Evolutionary conservation across 2,888 invertebrate species (phyloP).

Genomic region (Ormyrus labotus): DNA sequence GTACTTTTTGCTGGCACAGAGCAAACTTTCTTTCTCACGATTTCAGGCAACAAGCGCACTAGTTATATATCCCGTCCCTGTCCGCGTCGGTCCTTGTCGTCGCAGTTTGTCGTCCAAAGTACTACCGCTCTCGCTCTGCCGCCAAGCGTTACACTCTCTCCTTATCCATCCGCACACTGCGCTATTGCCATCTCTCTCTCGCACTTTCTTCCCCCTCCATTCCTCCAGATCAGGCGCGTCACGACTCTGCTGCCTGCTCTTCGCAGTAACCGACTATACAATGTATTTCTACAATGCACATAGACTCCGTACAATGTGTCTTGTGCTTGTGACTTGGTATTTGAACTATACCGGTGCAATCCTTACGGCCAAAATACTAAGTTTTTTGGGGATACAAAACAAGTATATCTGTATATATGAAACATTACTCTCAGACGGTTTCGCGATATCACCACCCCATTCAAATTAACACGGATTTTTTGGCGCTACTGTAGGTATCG

Average conservation of each 20-base stretch:
- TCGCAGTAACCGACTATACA: too few species aligned
- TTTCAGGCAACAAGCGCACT: neutral
- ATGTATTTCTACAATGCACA: too few species aligned
- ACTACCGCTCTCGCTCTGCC: slow-evolving; percentile 10
- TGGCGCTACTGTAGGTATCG: too few species aligned
- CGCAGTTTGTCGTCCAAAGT: slow-evolving; percentile 52
- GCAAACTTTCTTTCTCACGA: neutral
- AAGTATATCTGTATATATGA: too few species aligned
- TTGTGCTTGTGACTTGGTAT: too few species aligned
- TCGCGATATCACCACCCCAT: too few species aligned
- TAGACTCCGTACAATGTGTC: too few species aligned
- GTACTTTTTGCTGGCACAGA: neutral
- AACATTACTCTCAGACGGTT: too few species aligned
- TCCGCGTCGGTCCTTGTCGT: slow-evolving; percentile 57
- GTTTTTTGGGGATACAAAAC: too few species aligned
- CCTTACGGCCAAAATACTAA: too few species aligned
- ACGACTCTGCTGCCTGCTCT: neutral
- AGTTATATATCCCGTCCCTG: slow-evolving; percentile 45
- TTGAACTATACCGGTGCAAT: too few species aligned
- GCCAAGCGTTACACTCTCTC: slow-evolving; percentile 2
- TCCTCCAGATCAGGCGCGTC: neutral
- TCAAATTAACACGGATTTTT: too few species aligned
- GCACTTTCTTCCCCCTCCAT: neutral
- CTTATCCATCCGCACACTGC: neutral
- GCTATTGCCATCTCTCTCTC: neutral